Evolutionary conservation across 2,113 vertebrate species (phyloP).

Genomic region (Sylvietta virens): DNA sequence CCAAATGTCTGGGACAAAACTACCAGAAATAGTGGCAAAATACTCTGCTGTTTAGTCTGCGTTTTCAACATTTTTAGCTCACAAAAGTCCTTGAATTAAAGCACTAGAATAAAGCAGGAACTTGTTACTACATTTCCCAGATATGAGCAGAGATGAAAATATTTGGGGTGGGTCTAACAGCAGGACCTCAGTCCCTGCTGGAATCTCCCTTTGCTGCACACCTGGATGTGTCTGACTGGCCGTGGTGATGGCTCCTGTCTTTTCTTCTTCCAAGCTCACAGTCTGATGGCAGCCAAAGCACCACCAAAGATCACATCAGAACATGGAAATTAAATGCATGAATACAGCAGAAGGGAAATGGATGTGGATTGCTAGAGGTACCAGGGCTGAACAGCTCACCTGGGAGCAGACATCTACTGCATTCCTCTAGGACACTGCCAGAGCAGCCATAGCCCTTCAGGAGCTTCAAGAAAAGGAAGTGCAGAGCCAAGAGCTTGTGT

Average conservation of each 20-base stretch:
- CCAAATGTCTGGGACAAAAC: slow-evolving; percentile 59
- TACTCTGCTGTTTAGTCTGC: slow-evolving; percentile 56
- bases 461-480: background rate
- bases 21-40: slow-evolving; percentile 58
- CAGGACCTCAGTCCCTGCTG: background rate
- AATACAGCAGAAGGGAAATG: background rate
- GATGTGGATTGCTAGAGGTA: background rate
- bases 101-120: background rate
- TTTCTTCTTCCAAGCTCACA: background rate
- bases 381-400: background rate
- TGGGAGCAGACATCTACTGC: background rate
- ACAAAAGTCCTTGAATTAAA: slow-evolving; percentile 12
- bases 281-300: background rate
- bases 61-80: slow-evolving; percentile 39
- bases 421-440: background rate
- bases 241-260: background rate
- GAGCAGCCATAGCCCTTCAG: background rate
- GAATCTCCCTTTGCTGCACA: background rate
- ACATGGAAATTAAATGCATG: background rate
- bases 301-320: background rate
- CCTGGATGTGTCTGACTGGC: background rate
- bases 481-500: background rate
- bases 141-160: background rate
- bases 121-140: background rate
- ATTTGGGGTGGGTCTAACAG: background rate